Conservation (phyloP, 2,888 invertebrate genomes). For the Plagodis pulveraria region DNA sequence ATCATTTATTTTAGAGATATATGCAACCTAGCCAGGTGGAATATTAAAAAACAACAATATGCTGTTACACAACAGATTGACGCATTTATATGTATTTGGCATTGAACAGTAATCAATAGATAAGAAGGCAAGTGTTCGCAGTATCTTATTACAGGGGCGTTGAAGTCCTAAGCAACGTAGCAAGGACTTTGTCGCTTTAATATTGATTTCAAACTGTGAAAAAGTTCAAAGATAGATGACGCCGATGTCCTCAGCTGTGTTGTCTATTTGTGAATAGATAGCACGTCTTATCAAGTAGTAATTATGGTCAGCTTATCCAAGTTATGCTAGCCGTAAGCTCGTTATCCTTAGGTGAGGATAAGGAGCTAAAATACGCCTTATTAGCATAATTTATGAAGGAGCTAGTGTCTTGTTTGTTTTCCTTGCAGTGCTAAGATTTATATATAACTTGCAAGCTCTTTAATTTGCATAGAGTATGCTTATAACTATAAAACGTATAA, state of each 20-base stretch:
- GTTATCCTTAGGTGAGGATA: slow-evolving; percentile 11
- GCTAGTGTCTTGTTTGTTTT: slow-evolving; percentile 4
- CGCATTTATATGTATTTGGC: slow-evolving; percentile 34
- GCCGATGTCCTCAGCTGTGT: background rate
- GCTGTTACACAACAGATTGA: slow-evolving; percentile 11
- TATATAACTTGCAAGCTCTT: background rate
- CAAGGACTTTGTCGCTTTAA: background rate
- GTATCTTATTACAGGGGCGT: slow-evolving; percentile 73
- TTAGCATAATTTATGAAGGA: slow-evolving; percentile 15
- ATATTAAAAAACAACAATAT: background rate
- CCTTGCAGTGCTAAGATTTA: slow-evolving; percentile 2
- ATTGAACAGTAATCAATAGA: slow-evolving; percentile 55
- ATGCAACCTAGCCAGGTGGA: too few relatives aligned
- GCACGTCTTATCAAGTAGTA: slow-evolving; percentile 11
- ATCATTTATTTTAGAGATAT: too few relatives aligned
- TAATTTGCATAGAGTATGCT: background rate
- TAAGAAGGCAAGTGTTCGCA: slow-evolving; percentile 53
- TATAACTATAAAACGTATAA: too few relatives aligned
- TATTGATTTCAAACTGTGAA: background rate
- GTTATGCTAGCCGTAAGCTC: slow-evolving; percentile 17
- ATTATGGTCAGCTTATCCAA: slow-evolving; percentile 13
- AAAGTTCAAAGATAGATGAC: too few relatives aligned
- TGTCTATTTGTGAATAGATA: slow-evolving; percentile 17
- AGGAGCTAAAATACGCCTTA: slow-evolving; percentile 4
- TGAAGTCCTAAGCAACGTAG: slow-evolving; percentile 3